A percentile compares a stretch with the other conserved stretches of the same genome.
phyloP scores from a whole-genome alignment of 2,797 vertebrate species.

The Diplodus puntazzo region DNA sequence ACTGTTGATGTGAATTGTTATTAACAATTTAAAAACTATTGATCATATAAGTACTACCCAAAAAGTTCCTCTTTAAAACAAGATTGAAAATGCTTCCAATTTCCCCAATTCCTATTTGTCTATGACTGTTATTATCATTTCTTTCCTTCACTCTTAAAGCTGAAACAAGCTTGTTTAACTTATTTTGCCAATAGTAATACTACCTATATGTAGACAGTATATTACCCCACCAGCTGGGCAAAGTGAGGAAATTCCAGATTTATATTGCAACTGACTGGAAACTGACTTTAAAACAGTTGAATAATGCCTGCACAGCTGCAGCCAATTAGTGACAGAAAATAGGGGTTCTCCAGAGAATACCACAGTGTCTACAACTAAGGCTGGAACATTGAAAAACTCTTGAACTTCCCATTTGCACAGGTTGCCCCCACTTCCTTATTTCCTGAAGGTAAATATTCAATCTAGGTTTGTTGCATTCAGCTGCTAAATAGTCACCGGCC shows the following conservation, averaged over 20 bases:
- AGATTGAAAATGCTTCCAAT: not conserved
- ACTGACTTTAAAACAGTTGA: not conserved
- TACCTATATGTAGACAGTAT: not conserved
- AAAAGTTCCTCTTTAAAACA: not conserved
- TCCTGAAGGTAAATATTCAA: slow-evolving; percentile 62
- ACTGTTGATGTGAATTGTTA: not conserved
- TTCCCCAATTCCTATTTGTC: not conserved
- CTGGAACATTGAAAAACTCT: slow-evolving; percentile 10
- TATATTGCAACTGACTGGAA: not conserved
- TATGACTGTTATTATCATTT: not conserved
- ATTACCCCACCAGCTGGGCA: not conserved
- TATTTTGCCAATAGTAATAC: not conserved
- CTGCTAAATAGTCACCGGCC: slow-evolving; percentile 60
- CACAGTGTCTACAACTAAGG: not conserved
- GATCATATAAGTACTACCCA: not conserved
- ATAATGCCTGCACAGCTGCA: slow-evolving; percentile 1
- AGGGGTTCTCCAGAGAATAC: slow-evolving; percentile 1
- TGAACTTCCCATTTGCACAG: slow-evolving; percentile 30
- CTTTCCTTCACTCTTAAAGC: not conserved
- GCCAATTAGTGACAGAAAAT: slow-evolving; percentile 10
- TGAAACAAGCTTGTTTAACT: not conserved
- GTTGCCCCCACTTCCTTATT: slow-evolving; percentile 22
- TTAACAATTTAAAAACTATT: not conserved
- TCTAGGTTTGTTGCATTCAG: slow-evolving; percentile 63
- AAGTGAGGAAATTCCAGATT: not conserved